Percentiles rank a stretch among this genome's conserved stretches.
These are phyloP conservation scores for Ormia ochracea DNA, from an alignment of 2,888 invertebrate species.

Conservation along the genomic window DNA sequence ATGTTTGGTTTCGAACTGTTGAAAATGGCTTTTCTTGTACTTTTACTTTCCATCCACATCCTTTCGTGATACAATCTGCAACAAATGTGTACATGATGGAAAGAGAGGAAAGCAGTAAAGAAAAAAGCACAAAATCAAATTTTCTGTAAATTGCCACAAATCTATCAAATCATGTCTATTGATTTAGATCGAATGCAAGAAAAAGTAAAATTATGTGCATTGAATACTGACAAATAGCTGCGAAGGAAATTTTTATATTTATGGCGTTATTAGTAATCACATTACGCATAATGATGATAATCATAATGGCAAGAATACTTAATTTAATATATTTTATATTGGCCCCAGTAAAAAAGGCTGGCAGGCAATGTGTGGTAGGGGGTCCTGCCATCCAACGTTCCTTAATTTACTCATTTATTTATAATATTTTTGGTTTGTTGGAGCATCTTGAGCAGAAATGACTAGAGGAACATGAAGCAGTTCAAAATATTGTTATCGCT, in stretches of 20 bases:
- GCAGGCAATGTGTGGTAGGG: neutral
- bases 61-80: neutral
- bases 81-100: neutral
- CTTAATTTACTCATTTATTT: too few species aligned
- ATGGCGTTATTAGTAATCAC: slow-evolving; percentile 26
- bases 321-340: neutral
- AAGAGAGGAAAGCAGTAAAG: neutral
- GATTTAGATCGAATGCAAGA: slow-evolving; percentile 45
- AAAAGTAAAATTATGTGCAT: neutral
- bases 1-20: too few species aligned
- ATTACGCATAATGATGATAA: slow-evolving; percentile 7
- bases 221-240: slow-evolving; percentile 53
- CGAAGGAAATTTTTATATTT: slow-evolving; percentile 45
- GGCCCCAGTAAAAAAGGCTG: neutral
- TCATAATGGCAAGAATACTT: slow-evolving; percentile 3
- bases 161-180: slow-evolving; percentile 54
- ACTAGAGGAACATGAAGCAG: neutral
- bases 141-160: slow-evolving; percentile 37
- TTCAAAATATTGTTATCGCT: neutral
- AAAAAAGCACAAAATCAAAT: slow-evolving; percentile 15
- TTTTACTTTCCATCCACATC: neutral
- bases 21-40: too few species aligned
- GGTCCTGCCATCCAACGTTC: too few species aligned
- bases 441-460: neutral
- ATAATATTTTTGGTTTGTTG: too few species aligned